Conservation (phyloP, 2,888 invertebrate species). For the Agapostemon virescens region DNA sequence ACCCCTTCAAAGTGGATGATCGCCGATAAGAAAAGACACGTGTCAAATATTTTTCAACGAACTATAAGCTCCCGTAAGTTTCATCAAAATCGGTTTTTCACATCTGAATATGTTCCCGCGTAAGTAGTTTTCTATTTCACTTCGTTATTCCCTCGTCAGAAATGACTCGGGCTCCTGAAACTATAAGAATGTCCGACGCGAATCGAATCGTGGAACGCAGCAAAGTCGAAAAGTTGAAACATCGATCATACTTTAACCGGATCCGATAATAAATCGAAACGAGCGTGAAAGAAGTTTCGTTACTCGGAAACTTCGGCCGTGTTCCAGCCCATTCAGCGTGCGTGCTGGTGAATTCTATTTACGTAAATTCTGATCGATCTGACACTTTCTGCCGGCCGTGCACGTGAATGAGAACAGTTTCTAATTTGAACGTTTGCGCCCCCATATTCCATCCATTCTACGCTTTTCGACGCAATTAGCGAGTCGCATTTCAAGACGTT, state of each 20-base stretch:
- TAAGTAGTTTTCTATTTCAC: neutral
- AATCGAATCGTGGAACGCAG: neutral
- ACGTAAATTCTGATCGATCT: slow-evolving; percentile 49
- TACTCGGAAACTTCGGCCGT: neutral
- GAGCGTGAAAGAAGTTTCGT: neutral
- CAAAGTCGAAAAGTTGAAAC: neutral
- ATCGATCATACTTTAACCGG: neutral
- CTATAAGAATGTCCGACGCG: neutral
- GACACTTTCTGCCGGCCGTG: slow-evolving; percentile 38
- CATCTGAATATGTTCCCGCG: no score
- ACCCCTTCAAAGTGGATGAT: no score
- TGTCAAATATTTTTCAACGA: no score
- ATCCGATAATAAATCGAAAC: neutral
- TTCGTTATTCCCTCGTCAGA: neutral
- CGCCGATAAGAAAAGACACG: no score
- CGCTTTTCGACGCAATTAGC: neutral
- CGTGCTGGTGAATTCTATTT: slow-evolving; percentile 41
- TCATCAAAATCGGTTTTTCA: no score
- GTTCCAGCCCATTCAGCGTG: slow-evolving; percentile 22
- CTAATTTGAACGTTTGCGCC: slow-evolving; percentile 30
- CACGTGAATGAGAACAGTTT: slow-evolving; percentile 28
- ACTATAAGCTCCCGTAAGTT: no score
- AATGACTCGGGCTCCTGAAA: neutral
- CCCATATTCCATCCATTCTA: slow-evolving; percentile 17
- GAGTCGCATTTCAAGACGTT: neutral